These are phyloP conservation scores for Ceratina calcarata DNA, from an alignment of 1,140 invertebrate genomes.

Conservation along the genomic window DNA sequence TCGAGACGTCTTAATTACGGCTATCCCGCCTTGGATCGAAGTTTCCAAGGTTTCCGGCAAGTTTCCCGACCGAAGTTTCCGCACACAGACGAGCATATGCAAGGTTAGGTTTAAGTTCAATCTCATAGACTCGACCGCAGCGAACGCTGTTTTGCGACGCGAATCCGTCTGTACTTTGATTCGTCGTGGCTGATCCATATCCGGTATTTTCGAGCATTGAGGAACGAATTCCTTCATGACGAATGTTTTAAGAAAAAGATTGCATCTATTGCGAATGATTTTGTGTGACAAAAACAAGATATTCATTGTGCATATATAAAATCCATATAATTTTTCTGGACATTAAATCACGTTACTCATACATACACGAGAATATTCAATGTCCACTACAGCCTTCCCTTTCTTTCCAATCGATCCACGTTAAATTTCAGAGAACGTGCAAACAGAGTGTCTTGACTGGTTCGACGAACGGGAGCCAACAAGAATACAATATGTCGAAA, in stretches of 20 bases:
- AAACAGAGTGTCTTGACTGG: conserved; percentile 57
- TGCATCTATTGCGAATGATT: not conserved
- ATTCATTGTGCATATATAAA: too few species aligned
- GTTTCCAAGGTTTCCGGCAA: conserved; percentile 54
- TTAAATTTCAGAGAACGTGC: conserved; percentile 39
- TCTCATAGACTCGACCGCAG: conserved; percentile 35
- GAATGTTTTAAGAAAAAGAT: not conserved
- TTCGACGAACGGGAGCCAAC: conserved; percentile 63
- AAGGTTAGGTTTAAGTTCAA: conserved; percentile 54
- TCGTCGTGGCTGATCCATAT: conserved; percentile 6
- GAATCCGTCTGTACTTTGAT: conserved; percentile 13
- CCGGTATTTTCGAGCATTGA: conserved; percentile 3
- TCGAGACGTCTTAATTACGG: conserved; percentile 56
- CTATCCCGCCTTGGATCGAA: conserved; percentile 43
- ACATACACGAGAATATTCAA: not conserved
- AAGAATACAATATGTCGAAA: conserved; percentile 73
- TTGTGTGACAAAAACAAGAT: too few species aligned
- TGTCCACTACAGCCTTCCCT: not conserved
- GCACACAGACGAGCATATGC: conserved; percentile 45
- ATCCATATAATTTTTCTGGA: too few species aligned
- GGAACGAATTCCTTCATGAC: not conserved
- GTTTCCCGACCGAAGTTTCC: conserved; percentile 52
- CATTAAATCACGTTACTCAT: too few species aligned
- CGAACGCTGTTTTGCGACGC: conserved; percentile 39
- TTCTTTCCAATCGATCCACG: not conserved